Base-by-base conservation (phyloP, 2,113 vertebrate species). In the Sinocyclocheilus anshuiensis region DNA sequence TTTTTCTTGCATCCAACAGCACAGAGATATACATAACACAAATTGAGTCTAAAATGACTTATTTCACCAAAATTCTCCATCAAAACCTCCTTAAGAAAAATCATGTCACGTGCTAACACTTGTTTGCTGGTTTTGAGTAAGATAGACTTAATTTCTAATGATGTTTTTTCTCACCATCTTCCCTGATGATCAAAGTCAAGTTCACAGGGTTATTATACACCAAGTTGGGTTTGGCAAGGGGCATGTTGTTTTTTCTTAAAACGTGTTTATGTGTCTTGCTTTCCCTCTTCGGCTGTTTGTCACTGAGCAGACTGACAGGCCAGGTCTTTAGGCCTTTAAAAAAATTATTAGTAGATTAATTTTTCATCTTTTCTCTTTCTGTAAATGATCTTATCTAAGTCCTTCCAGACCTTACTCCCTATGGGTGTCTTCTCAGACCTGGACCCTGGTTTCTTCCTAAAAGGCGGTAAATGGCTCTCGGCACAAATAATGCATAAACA, bases 401-500 rank as follows among this genome's bases (percentile, higher is more conserved):
- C 89, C 72, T 89, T 86, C 57, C 88, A 88, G 81, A 81, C 82
- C 85, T 2, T 84, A 29, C 90, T 90, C 93, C 94, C 93, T 74
- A 74, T 87, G 88, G 93, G 92, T 90, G 84, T 89, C 90, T 93
- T 92, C 93, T 93, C 87, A 92, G 89, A 91, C 90, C 93, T 83
- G 86, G 92, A 92, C 93, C 92, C 88, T 83, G 76, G 84, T 93
- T 93, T 91, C 91, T 91, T 95, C 88, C 93, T 95, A 96, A 96
- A 96, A 91, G 93, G 88, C 89, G 93, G 92, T 95, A 95, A 95
- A 94, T 93, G 94, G 93, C 94, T 93, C 91, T 86, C 91, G 86
- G 85, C 95, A 96, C 95, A 96, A 96, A 96, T 95, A 95, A 96
- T 95, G 94, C 95, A 96, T 96, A 95, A 96, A 96, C 94, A 96